These are phyloP conservation scores for Tachystola acroxantha DNA, from an alignment of 2,888 invertebrate species.

Conservation along the genomic window DNA sequence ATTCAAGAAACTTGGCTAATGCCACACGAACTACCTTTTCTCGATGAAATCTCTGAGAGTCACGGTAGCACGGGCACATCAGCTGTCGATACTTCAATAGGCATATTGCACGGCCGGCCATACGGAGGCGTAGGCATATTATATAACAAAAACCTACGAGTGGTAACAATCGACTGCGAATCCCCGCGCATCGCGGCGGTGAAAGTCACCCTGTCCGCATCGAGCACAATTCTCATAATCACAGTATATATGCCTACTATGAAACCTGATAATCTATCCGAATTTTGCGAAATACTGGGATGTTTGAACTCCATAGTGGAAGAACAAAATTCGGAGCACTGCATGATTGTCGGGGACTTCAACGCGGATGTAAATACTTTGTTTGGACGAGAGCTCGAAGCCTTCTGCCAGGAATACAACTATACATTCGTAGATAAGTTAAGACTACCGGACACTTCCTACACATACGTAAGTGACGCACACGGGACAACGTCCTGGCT, in stretches of 20 bases:
- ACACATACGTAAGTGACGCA: background rate
- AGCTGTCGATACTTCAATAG: background rate
- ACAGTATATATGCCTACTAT: background rate
- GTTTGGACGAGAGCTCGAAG: no score
- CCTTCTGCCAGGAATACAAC: no score
- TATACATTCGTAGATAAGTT: no score
- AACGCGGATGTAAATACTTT: no score
- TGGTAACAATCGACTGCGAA: background rate
- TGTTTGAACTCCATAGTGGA: no score
- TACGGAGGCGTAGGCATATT: background rate
- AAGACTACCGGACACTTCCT: no score
- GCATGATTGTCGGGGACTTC: no score
- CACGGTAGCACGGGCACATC: background rate
- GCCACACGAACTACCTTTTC: background rate
- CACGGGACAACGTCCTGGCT: background rate
- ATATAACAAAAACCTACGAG: background rate
- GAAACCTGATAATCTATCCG: no score
- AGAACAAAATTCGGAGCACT: no score
- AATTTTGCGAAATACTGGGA: no score
- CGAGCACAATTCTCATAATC: background rate
- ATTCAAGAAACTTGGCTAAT: background rate
- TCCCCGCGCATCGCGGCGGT: background rate
- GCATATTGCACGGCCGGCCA: background rate
- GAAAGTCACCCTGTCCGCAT: background rate
- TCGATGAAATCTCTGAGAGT: background rate